Evolutionary conservation across 2,888 invertebrate species (phyloP).

Genomic region (Dastarcus helophoroides): DNA sequence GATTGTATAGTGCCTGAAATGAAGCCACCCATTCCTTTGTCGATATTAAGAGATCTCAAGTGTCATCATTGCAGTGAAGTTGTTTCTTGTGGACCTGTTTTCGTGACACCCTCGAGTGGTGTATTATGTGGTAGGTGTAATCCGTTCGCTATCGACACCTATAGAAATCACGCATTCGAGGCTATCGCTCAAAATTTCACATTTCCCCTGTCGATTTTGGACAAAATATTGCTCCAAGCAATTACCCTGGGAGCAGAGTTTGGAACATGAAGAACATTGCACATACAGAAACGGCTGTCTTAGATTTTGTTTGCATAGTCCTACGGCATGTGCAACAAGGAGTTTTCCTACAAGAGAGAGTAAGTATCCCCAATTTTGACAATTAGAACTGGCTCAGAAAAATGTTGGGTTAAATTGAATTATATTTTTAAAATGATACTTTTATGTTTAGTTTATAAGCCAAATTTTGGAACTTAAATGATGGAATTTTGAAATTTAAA

Average conservation of each 20-base stretch:
- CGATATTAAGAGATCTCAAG: conserved; percentile 19
- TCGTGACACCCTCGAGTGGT: conserved; percentile 24
- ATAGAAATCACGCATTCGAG: conserved; percentile 29
- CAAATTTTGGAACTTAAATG: too few relatives aligned
- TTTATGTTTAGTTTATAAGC: too few relatives aligned
- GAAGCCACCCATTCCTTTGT: conserved; percentile 13
- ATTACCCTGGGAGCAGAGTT: conserved; percentile 26
- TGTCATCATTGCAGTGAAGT: conserved; percentile 28
- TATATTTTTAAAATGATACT: too few relatives aligned
- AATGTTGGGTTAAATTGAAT: too few relatives aligned
- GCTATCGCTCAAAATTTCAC: conserved; percentile 28
- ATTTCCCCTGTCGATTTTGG: conserved; percentile 31
- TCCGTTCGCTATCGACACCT: conserved; percentile 19
- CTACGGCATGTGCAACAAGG: too few relatives aligned
- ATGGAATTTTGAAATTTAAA: too few relatives aligned
- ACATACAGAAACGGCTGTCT: conserved; percentile 21
- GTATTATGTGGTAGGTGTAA: conserved; percentile 32
- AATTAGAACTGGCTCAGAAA: too few relatives aligned
- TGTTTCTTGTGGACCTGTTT: conserved; percentile 30
- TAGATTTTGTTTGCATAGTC: too few relatives aligned
- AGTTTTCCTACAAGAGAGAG: too few relatives aligned
- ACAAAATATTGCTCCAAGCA: conserved; percentile 25
- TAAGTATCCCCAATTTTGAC: too few relatives aligned
- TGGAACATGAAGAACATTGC: conserved; percentile 29
- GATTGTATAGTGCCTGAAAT: neutral